These are phyloP conservation scores for Drosophila nasuta DNA, from an alignment of 1,140 invertebrate genomes.

Conservation along the genomic window DNA sequence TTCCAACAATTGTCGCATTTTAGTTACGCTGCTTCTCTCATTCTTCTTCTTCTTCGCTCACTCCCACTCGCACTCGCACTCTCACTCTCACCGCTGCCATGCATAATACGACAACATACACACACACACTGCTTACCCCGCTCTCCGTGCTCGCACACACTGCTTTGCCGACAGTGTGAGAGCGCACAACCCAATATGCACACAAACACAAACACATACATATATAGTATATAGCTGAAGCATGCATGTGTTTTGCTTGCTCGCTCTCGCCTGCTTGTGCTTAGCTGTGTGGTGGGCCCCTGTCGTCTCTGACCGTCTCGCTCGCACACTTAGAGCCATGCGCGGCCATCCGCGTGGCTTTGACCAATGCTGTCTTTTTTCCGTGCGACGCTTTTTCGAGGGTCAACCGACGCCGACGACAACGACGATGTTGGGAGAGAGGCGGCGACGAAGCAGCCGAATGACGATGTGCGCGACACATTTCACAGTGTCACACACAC, in stretches of 20 bases:
- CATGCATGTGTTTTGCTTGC: constrained; percentile 4
- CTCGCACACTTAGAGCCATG: constrained; percentile 56
- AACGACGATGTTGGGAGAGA: background rate
- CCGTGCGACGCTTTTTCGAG: constrained; percentile 35
- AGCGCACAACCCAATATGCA: constrained; percentile 15
- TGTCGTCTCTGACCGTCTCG: constrained; percentile 1
- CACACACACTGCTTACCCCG: background rate
- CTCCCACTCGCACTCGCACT: background rate
- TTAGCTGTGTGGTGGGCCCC: background rate
- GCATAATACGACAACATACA: too few species aligned
- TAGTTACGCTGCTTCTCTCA: background rate
- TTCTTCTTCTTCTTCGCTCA: too few species aligned
- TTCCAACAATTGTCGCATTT: constrained; percentile 48
- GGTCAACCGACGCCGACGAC: too few species aligned
- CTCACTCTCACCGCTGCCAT: background rate
- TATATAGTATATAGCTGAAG: background rate
- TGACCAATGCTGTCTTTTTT: constrained; percentile 70
- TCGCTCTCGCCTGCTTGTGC: constrained; percentile 13
- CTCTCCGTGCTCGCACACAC: constrained; percentile 13
- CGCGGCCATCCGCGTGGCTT: constrained; percentile 66
- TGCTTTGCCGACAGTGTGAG: constrained; percentile 46
- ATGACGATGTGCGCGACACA: constrained; percentile 56
- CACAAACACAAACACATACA: background rate
- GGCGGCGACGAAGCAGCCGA: background rate
- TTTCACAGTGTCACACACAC: constrained; percentile 67